These are phyloP conservation scores for Troides helena DNA, from an alignment of 2,888 invertebrate genomes.

Conservation along the genomic window DNA sequence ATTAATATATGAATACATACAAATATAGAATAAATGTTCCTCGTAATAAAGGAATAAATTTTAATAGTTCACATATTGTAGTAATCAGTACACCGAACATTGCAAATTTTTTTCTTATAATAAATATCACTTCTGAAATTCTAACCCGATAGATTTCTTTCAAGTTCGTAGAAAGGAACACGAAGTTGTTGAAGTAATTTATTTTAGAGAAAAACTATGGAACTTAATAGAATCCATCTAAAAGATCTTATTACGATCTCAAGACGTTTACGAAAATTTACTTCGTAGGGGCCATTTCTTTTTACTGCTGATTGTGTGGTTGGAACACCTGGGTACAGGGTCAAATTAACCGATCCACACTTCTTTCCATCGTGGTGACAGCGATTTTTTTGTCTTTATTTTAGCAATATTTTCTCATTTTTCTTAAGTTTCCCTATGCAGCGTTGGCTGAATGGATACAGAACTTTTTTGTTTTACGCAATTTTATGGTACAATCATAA, in stretches of 20 bases:
- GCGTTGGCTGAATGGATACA: not conserved
- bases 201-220: constrained; percentile 2
- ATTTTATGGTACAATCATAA: no score
- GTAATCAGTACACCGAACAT: not conserved
- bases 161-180: no score
- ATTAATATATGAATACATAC: constrained; percentile 1
- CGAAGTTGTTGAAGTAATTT: not conserved
- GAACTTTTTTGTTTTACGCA: not conserved
- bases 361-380: constrained; percentile 27
- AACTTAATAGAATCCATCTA: constrained; percentile 6
- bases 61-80: not conserved
- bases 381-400: not conserved
- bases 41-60: constrained; percentile 7
- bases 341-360: constrained; percentile 35
- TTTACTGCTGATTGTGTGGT: constrained; percentile 73
- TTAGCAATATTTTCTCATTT: not conserved
- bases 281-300: constrained; percentile 57
- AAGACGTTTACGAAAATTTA: constrained; percentile 52
- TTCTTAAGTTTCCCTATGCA: not conserved
- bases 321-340: constrained; percentile 61
- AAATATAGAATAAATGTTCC: not conserved
- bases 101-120: not conserved
- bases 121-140: not conserved
- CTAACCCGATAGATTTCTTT: not conserved
- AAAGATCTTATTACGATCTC: constrained; percentile 35